Evolutionary conservation across 2,888 invertebrate species (phyloP).

Genomic region (Deilephila porcellus): DNA sequence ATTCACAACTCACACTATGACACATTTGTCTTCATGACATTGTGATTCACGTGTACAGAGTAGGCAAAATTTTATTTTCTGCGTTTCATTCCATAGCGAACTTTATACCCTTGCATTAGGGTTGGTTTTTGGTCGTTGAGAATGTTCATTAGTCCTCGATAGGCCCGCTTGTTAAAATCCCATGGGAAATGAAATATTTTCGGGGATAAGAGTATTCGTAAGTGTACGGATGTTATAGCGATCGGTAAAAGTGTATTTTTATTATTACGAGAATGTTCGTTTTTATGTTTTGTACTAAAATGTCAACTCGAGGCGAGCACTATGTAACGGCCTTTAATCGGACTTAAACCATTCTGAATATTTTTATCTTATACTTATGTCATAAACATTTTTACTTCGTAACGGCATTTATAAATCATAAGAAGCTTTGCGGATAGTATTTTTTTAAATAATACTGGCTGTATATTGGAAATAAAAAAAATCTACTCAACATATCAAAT

Average conservation of each 20-base stretch:
- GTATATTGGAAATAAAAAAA: no score
- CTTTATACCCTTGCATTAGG: neutral
- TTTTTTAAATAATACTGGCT: no score
- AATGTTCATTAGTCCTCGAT: slow-evolving; percentile 2
- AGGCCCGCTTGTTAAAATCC: slow-evolving; percentile 17
- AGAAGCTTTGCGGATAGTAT: no score
- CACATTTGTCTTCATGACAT: slow-evolving; percentile 21
- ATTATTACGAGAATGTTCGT: slow-evolving; percentile 6
- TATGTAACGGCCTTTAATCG: no score
- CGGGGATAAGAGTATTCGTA: slow-evolving; percentile 17
- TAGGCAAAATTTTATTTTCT: neutral
- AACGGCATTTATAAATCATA: no score
- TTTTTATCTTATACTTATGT: no score
- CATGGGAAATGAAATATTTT: slow-evolving; percentile 26
- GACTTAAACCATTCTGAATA: no score
- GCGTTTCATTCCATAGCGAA: no score
- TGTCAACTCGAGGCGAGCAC: neutral
- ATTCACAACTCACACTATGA: slow-evolving; percentile 26
- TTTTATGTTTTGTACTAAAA: slow-evolving; percentile 14
- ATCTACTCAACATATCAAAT: no score
- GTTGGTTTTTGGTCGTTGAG: neutral
- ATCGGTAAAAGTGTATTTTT: slow-evolving; percentile 10
- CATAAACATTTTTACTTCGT: no score
- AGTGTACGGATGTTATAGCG: slow-evolving; percentile 18
- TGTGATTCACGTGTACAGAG: slow-evolving; percentile 7